These are phyloP conservation scores for Crepidodera aurea DNA, from an alignment of 2,888 invertebrate genomes.

Conservation along the genomic window DNA sequence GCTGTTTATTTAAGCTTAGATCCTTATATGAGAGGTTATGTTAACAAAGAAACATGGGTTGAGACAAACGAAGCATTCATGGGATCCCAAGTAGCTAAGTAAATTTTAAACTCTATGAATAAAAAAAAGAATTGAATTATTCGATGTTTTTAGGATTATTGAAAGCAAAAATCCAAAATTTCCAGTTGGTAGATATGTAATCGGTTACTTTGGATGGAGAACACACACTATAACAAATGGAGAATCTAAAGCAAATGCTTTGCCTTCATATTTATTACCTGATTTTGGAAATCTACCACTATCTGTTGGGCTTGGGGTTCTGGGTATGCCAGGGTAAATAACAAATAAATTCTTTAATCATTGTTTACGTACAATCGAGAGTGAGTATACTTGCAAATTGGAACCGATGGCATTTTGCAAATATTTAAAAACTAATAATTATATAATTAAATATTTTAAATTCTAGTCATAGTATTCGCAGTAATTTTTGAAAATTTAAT, in stretches of 20 bases:
- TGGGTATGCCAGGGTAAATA: slow-evolving; percentile 80
- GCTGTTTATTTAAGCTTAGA: slow-evolving; percentile 76
- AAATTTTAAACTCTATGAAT: slow-evolving; percentile 43
- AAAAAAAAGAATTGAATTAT: background rate
- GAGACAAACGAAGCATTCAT: slow-evolving; percentile 68
- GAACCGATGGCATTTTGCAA: too few relatives aligned
- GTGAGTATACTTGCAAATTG: too few relatives aligned
- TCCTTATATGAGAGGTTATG: slow-evolving; percentile 73
- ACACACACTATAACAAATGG: slow-evolving; percentile 66
- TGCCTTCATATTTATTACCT: slow-evolving; percentile 17
- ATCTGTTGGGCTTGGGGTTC: slow-evolving; percentile 70
- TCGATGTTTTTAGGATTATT: slow-evolving; percentile 67
- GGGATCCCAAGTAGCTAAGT: slow-evolving; percentile 75
- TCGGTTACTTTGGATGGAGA: slow-evolving; percentile 74
- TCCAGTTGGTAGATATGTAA: slow-evolving; percentile 71
- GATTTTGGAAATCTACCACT: slow-evolving; percentile 68
- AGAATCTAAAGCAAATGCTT: slow-evolving; percentile 64
- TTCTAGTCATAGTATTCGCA: too few relatives aligned
- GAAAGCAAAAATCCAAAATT: slow-evolving; percentile 71
- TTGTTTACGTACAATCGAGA: too few relatives aligned
- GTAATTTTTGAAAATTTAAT: too few relatives aligned
- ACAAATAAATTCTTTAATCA: background rate
- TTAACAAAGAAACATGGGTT: slow-evolving; percentile 39
- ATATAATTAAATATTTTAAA: too few relatives aligned
- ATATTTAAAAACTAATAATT: too few relatives aligned